Base-by-base conservation (phyloP, 1,140 invertebrate genomes). In the Pomacea maculata region DNA sequence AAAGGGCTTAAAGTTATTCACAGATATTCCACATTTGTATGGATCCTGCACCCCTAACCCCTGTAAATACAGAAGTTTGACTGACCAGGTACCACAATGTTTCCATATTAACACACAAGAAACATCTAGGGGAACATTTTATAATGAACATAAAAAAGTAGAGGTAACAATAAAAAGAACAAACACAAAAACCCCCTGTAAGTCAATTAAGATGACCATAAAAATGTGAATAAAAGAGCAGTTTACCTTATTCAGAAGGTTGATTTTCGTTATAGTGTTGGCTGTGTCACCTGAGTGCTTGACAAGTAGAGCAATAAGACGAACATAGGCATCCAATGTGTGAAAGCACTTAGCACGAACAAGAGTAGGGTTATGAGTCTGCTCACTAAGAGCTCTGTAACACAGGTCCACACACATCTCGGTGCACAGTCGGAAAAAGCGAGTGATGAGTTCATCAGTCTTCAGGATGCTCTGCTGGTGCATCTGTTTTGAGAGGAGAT, bases 351-450 rank as follows among this genome's bases (percentile, higher is more conserved):
- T 99, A 55, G 96, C 94, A 81, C 97, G 93, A 19, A 95, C 92
- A 78, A 96, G 92, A 3, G 94, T 91, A 10, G 91, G 89, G 11
- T 88, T 89, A 80, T 89, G 90, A 91, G 64, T 86, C 74, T 90
- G 89, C 84, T 94, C 94, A 25, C 92, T 88, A 19, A 96, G 89
- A 9, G 94, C 93, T 80, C 97, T 93, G 90, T 99, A 98, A 75
- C 97, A 97, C 72, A 98, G 94, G 88, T 99, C 97, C 0, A 99
- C 96, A 90, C 98, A 99, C 93, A 99, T 95, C 89, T 99, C 97
- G 0, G 97, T 98, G 75, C 97, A 98, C 29, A 99, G 94, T 54
- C 98, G 94, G 93, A 99, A 99, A 92, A 99, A 99, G 82, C 98
- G 92, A 0, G 97, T 98, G 77, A 99, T 98, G 81, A 98, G 93